Evolutionary conservation across 2,797 vertebrate species (phyloP), one percentile per base, ranked within the genome.

Genomic region (Sebastes itinus): DNA sequence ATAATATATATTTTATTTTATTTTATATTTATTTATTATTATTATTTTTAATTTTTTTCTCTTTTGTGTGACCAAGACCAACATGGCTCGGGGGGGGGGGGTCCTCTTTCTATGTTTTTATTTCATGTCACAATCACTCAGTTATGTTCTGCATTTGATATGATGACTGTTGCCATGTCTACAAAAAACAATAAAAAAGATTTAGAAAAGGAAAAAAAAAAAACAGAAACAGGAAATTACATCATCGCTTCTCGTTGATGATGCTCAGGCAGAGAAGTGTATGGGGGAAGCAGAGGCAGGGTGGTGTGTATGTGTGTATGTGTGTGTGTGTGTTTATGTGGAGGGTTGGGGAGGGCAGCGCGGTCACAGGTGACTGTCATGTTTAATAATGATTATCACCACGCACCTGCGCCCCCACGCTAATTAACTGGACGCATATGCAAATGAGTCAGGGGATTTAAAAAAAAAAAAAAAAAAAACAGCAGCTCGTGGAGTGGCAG

Each of bases 371-470:
- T 98, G 97, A 99, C 97, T 98, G 97, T 98, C 97, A 98, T 98
- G 97, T 99, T 97, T 98, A 98, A 98, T 99, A 98, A 99, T 98
- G 97, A 99, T 99, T 98, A 99, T 99, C 98, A 96, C 96, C 97
- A 97, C 97, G 97, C 98, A 99, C 97, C 98, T 99, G 98, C 97
- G 92, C 97, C 97, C 97, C 97, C 95, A 90, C 96, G 95, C 97
- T 99, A 98, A 99, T 99, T 99, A 99, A 98, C 97, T 97, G 91
- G 89, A 97, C 96, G 96, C 97, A 98, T 98, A 99, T 99, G 98
- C 98, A 99, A 99, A 99, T 98, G 96, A 98, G 96, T 87, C 81
- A 16, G 1, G 92, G 89, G 90, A 91, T 88, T 90, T 64, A n/a
- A 25, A 85, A 58, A 84, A 83, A 90, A 78, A 0, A 23, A 11